These are phyloP conservation scores for Hipparchia sbordonii DNA, from an alignment of 2,888 invertebrate species.

Conservation along the genomic window DNA sequence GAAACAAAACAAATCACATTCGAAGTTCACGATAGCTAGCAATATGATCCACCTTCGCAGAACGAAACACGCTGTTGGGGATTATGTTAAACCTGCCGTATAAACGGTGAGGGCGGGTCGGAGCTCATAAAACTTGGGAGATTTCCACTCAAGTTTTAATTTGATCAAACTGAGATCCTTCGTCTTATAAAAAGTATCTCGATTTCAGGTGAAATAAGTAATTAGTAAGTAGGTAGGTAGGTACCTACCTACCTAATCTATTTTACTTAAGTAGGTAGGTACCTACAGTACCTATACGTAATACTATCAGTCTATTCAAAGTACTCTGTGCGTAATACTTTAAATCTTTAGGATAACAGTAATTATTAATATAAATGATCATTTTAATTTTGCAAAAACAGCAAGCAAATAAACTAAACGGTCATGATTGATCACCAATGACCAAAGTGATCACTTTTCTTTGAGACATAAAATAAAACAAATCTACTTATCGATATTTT, in stretches of 20 bases:
- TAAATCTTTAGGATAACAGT: too few relatives aligned
- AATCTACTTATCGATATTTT: too few relatives aligned
- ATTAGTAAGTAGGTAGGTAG: not conserved
- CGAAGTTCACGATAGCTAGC: slow-evolving; percentile 22
- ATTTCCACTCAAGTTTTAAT: slow-evolving; percentile 53
- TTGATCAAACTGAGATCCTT: slow-evolving; percentile 45
- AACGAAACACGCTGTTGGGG: slow-evolving; percentile 41
- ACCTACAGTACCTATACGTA: too few relatives aligned
- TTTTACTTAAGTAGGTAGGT: too few relatives aligned
- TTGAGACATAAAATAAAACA: too few relatives aligned
- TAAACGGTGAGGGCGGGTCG: slow-evolving; percentile 63
- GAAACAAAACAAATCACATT: slow-evolving; percentile 20
- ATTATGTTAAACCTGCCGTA: slow-evolving; percentile 66
- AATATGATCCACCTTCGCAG: slow-evolving; percentile 7
- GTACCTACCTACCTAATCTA: not conserved
- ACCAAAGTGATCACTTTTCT: too few relatives aligned
- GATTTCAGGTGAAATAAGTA: slow-evolving; percentile 25
- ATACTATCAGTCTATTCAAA: too few relatives aligned
- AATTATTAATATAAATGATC: too few relatives aligned
- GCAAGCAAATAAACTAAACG: too few relatives aligned
- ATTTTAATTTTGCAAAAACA: too few relatives aligned
- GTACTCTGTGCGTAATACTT: too few relatives aligned
- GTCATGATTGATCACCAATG: too few relatives aligned
- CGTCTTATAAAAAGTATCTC: slow-evolving; percentile 15
- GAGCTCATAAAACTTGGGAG: slow-evolving; percentile 58